Base-by-base conservation (phyloP, 2,888 invertebrate species). In the Sussaba pulchella region DNA sequence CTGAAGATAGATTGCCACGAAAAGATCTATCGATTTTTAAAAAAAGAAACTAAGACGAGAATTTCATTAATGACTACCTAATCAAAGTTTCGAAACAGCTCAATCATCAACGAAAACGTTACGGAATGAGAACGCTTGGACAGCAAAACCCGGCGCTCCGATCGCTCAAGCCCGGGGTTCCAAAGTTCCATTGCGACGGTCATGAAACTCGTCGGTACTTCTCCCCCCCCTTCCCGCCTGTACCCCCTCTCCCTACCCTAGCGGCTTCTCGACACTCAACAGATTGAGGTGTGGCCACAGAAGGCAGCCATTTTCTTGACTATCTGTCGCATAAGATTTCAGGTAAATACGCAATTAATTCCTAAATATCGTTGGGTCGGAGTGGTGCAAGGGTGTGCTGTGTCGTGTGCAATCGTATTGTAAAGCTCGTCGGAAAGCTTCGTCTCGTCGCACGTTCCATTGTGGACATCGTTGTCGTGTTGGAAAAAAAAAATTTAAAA, bases 301-400 rank as follows among this genome's bases (percentile, higher is more conserved):
- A 89, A 85, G 89, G 89, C 89, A 89, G 89, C 89, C 89, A 89
- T 89, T 89, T 89, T 89, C 89, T 89, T 88, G 89, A 89, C 89
- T 89, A 88, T 89, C 89, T 88, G 89, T 89, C 89, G 89, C 89
- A 87, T 87, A 89, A 89, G 87, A 89, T 89, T 87, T 88, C 89
- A 89, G 89, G 89, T 89, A 89, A 89, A 89, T 89, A 89, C 88
- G 89, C 85, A 89, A 89, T 89, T 89, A 87, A 86, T 85, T 87
- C 80, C 84, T 85, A 84, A 84, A 82, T 82, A 83, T 76, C 43
- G 78, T 84, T 87, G 84, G 72, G 31, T 6, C 79, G 84, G 83
- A 86, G 85, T 89, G 84, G 85, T 87, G 85, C 86, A 85, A 85
- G 86, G 86, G 85, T 88, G 88, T 88, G 86, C 81, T 85, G 87